phyloP scores from a whole-genome alignment of 2,888 invertebrate genomes.

The Drosophila nigritarsus region DNA sequence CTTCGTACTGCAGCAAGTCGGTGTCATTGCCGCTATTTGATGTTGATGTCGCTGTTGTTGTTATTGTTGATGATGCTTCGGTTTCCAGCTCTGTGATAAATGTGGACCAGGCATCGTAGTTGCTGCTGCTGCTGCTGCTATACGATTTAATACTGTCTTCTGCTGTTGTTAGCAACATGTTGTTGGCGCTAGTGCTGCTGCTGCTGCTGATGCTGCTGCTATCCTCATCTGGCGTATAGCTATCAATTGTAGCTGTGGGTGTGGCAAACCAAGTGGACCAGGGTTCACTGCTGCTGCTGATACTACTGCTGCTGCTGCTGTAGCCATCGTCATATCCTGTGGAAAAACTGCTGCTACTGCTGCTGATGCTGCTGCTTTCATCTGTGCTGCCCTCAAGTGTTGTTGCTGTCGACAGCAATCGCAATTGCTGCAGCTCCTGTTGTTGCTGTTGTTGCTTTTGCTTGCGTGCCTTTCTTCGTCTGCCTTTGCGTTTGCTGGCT shows the following conservation, averaged over 20 bases:
- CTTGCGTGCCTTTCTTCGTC: slow-evolving; percentile 77
- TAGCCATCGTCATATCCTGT: slow-evolving; percentile 57
- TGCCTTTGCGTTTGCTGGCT: slow-evolving; percentile 78
- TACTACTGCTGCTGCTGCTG: slow-evolving; percentile 41
- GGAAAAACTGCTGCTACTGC: slow-evolving; percentile 51
- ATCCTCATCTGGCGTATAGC: slow-evolving; percentile 45
- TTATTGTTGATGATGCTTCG: slow-evolving; percentile 50
- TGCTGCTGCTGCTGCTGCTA: slow-evolving; percentile 54
- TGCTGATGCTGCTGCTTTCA: slow-evolving; percentile 34
- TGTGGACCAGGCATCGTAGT: slow-evolving; percentile 61
- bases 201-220: slow-evolving; percentile 36
- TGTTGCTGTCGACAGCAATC: slow-evolving; percentile 47
- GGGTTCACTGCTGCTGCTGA: slow-evolving; percentile 57
- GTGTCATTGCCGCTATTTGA: slow-evolving; percentile 57
- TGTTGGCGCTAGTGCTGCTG: slow-evolving; percentile 57
- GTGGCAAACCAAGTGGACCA: slow-evolving; percentile 69
- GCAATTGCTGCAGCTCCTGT: slow-evolving; percentile 33
- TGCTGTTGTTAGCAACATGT: slow-evolving; percentile 55
- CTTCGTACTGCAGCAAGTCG: slow-evolving; percentile 58
- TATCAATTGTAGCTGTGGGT: slow-evolving; percentile 62
- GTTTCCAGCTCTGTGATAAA: slow-evolving; percentile 65
- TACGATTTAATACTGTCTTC: slow-evolving; percentile 71
- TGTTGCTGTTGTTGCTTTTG: slow-evolving; percentile 43
- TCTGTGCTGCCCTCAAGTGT: slow-evolving; percentile 41
- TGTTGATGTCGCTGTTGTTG: slow-evolving; percentile 40